Evolutionary conservation across 2,113 vertebrate species (phyloP).

Genomic region (Pelusios castaneus): DNA sequence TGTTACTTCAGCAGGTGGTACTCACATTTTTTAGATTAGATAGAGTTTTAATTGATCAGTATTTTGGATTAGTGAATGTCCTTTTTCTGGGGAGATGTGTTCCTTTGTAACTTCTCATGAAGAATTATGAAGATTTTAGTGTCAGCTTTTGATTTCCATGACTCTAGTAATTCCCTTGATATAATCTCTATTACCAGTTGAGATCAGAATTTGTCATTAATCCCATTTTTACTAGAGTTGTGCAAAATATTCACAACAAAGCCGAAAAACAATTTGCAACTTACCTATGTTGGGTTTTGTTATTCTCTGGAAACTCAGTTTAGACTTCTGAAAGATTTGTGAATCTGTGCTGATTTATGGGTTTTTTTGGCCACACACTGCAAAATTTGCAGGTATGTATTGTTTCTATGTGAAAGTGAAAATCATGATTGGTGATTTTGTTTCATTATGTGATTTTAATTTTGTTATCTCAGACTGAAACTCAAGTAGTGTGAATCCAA

Average conservation of each 20-base stretch:
- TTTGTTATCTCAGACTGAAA: neutral
- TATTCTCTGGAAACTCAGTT: neutral
- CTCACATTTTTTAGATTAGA: conserved; percentile 21
- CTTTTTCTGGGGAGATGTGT: neutral
- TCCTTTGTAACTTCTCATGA: neutral
- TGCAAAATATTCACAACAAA: neutral
- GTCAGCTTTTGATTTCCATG: neutral
- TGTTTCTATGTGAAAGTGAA: neutral
- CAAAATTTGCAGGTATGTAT: neutral
- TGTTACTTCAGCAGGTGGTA: neutral
- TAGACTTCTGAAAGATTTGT: neutral
- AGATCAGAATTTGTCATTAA: neutral
- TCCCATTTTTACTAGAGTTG: neutral
- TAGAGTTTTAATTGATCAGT: conserved; percentile 7
- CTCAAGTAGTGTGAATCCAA: neutral
- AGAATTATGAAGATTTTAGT: neutral
- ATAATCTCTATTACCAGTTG: neutral
- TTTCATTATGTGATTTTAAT: neutral
- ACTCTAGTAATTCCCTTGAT: neutral
- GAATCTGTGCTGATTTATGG: neutral
- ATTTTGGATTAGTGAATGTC: conserved; percentile 20
- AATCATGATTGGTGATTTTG: neutral
- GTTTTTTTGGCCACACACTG: neutral
- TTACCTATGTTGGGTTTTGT: neutral
- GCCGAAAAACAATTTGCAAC: neutral